Evolutionary conservation across 2,888 invertebrate species (phyloP), one percentile per base, ranked within the genome.

Genomic region (Apamea anceps): DNA sequence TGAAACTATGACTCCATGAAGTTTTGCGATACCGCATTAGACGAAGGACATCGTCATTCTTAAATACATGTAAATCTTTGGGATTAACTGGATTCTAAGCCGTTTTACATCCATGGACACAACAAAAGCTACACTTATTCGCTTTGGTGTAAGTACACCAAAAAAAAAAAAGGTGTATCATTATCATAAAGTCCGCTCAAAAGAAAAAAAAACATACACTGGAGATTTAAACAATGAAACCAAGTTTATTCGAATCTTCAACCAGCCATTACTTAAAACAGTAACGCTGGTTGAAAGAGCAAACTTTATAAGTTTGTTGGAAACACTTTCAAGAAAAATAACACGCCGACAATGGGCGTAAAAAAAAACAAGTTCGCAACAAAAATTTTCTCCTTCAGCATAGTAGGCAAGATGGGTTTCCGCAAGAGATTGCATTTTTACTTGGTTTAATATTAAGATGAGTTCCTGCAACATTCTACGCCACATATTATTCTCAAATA

Each of bases 401-500:
- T 42, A 75, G 37, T 70, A 78, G 72, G 70, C 63, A 67, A 74
- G 68, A 72, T 67, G 72, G 72, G 77, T 71, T 77, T 63, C 77
- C 73, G 70, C 75, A 77, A 87, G 75, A 84, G 80, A 87, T 86
- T 87, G 82, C 60, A 86, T 82, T 87, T 87, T 87, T 87, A 85
- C 81, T 86, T 83, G 74, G 72, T 80, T 85, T 83, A 80, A 87
- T 83, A 83, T 78, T 67, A 81, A 85, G 68, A 81, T 68, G 80
- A 83, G 72, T 83, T 83, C 67, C 67, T 85, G 67, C 80, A 75
- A 74, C 21, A 74, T 86, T 86, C 76, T 76, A 32, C 51, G 60
- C 32, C 70, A 45, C 73, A 77, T 60, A 73, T 77, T 79, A 85
- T 80, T 79, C 82, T 83, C 45, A 71, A 81, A 85, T 37, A 80